Percentiles rank a stretch among this genome's conserved stretches.
Conservation (phyloP, 2,888 invertebrate species). For the Anoplius nigerrimus region DNA sequence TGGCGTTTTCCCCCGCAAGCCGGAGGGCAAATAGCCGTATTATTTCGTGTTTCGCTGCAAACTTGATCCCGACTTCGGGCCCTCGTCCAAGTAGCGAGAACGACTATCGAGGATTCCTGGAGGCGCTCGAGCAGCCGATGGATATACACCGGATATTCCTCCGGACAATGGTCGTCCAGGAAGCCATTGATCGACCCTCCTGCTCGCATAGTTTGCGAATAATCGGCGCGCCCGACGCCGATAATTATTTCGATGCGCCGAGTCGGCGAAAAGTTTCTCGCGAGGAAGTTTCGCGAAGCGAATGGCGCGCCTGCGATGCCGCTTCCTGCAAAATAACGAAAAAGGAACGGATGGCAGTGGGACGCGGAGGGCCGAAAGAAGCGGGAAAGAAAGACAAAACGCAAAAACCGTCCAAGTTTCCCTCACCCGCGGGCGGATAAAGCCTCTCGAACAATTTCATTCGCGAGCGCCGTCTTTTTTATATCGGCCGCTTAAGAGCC, state of each 20-base stretch:
- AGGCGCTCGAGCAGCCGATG: slow-evolving; percentile 36
- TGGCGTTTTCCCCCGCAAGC: not conserved
- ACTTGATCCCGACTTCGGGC: slow-evolving; percentile 24
- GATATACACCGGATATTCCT: slow-evolving; percentile 50
- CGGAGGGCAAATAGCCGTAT: slow-evolving; percentile 13
- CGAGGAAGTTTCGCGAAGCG: slow-evolving; percentile 11
- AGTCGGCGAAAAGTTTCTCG: slow-evolving; percentile 14
- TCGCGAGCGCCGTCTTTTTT: no score
- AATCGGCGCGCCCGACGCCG: slow-evolving; percentile 47
- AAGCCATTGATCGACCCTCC: slow-evolving; percentile 48
- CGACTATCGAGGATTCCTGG: slow-evolving; percentile 46
- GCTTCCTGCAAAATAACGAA: not conserved
- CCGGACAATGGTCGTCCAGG: slow-evolving; percentile 49
- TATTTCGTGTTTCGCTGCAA: slow-evolving; percentile 29
- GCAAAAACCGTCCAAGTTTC: no score
- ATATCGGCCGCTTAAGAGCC: no score
- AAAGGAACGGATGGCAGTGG: not conserved
- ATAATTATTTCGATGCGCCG: slow-evolving; percentile 51
- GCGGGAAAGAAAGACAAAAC: not conserved
- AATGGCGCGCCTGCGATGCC: not conserved
- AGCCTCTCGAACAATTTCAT: no score
- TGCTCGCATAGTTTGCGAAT: slow-evolving; percentile 52
- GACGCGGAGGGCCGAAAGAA: not conserved
- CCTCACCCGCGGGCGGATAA: not conserved
- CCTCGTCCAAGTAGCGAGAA: slow-evolving; percentile 23